Base-by-base conservation (phyloP, 2,113 vertebrate species). In the Syrrhaptes paradoxus region DNA sequence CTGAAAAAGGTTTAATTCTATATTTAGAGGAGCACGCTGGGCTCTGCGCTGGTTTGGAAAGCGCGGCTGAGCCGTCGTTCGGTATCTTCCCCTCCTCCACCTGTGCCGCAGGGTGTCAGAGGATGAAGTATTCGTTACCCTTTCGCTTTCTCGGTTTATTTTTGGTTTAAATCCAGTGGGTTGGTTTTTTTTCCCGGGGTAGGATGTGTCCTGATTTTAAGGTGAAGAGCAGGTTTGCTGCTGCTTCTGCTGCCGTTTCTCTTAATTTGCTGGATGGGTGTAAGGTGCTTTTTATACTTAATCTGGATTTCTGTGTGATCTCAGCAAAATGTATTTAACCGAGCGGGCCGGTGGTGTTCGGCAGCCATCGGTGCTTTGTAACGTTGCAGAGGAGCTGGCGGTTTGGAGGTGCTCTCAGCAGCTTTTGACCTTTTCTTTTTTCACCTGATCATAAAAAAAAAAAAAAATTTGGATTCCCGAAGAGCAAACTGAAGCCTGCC, bases 151-250 rank as follows among this genome's bases (percentile, higher is more conserved):
- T 78, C 38, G 72, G 20, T 38, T 89, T 89, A 82, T 84, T 89
- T 94, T 75, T 75, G 86, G 76, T 91, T 80, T 52, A 21, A 66
- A 82, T 80, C 88, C 87, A 58, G 74, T 65, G 85, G 67, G 66
- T 17, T 46, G 7, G 17, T 46, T 46, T 46, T 52, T 36, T 93
- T 89, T 88, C 57, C 54, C n/a, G 41, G 94, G 58, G 28, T 83
- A 65, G 81, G 78, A 85, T 76, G 67, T 92, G 90, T 83, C 87
- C 90, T 88, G 75, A 25, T 90, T 92, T 77, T 73, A 70, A 91
- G 95, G 92, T 90, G 54, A 88, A 41, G 74, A 93, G 74, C 36
- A 14, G 79, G 20, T 20, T 57, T 58, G 59, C 80, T 62, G 46
- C 68, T 68, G 67, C 68, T 65, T 25, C 2, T 4, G 14, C 61